Conservation (phyloP, 2,888 invertebrate species). For the Limnephilus auricula region DNA sequence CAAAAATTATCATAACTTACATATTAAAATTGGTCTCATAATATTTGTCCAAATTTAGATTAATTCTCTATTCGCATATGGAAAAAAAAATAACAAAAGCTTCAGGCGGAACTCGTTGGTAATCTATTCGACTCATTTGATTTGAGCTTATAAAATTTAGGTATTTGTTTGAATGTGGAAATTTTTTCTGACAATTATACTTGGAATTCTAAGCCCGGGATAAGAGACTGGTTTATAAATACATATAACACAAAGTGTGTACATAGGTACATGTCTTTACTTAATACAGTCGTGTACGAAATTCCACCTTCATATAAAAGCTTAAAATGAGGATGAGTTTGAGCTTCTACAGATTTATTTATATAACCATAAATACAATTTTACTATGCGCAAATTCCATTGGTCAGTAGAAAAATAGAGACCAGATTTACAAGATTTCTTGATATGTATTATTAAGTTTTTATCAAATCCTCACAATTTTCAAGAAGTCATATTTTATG, state of each 20-base stretch:
- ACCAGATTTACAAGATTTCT: too few species aligned
- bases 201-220: not conserved
- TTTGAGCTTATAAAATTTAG: not conserved
- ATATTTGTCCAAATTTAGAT: not conserved
- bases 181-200: not conserved
- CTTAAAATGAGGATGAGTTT: too few species aligned
- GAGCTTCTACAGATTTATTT: too few species aligned
- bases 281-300: too few species aligned
- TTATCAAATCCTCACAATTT: too few species aligned
- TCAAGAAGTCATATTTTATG: too few species aligned
- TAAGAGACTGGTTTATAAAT: not conserved
- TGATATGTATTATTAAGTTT: too few species aligned
- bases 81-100: not conserved
- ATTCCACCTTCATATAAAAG: too few species aligned
- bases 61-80: not conserved
- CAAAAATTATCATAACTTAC: not conserved
- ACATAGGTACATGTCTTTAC: too few species aligned
- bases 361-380: not conserved
- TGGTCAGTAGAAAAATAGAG: too few species aligned
- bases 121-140: not conserved
- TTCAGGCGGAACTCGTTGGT: not conserved
- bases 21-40: not conserved
- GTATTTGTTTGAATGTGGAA: constrained; percentile 4
- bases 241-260: too few species aligned
- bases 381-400: not conserved